These are phyloP conservation scores for Cheilosia variabilis DNA, from an alignment of 2,888 invertebrate genomes.

Conservation along the genomic window DNA sequence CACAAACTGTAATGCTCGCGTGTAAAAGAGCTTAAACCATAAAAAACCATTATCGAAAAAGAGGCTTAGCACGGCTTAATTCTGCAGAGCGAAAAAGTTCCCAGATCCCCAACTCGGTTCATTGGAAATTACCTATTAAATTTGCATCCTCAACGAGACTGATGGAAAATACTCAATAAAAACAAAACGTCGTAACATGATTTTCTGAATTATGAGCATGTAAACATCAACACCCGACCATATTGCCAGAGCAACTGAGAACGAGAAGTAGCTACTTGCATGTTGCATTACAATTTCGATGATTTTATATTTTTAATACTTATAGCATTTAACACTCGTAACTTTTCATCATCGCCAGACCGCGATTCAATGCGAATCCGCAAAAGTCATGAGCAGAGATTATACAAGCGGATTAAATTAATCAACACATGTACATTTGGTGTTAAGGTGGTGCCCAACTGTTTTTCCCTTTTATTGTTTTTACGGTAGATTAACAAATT, in stretches of 20 bases:
- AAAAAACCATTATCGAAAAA: no score
- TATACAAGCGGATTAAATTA: slow-evolving; percentile 70
- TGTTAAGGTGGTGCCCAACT: slow-evolving; percentile 29
- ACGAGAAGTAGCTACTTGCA: no score
- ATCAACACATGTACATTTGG: slow-evolving; percentile 51
- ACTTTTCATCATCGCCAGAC: slow-evolving; percentile 52
- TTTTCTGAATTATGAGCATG: slow-evolving; percentile 47
- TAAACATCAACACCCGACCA: slow-evolving; percentile 55
- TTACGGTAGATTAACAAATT: slow-evolving; percentile 46
- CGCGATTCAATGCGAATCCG: slow-evolving; percentile 62
- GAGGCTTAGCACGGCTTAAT: no score
- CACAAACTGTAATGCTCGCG: no score
- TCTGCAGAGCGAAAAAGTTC: no score
- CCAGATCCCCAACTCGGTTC: not conserved
- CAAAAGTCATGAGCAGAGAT: slow-evolving; percentile 71
- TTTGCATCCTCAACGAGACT: not conserved
- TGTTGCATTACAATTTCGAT: slow-evolving; percentile 55
- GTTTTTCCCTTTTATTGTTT: slow-evolving; percentile 19
- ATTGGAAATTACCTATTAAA: not conserved
- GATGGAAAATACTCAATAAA: not conserved
- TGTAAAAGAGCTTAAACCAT: no score
- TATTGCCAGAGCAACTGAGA: slow-evolving; percentile 56
- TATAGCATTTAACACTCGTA: not conserved
- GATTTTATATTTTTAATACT: not conserved
- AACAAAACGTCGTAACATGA: not conserved